Base-by-base conservation (phyloP, 2,113 vertebrate species). In the Dascyllus trimaculatus region DNA sequence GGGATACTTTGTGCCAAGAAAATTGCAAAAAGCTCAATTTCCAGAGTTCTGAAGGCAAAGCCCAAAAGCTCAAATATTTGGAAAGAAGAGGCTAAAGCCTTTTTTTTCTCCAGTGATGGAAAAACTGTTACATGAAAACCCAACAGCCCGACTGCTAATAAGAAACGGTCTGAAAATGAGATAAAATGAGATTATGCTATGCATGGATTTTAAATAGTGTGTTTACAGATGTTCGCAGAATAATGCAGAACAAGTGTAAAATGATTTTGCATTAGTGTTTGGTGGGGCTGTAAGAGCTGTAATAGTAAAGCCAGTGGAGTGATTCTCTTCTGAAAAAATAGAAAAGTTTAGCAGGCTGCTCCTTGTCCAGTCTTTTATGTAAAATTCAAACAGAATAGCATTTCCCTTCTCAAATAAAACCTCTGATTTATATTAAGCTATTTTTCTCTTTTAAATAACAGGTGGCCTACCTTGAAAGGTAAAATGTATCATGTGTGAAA, bases 331-430 rank as follows among this genome's bases (percentile, higher is more conserved):
- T 19, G 59, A 71, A 58, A n/a, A 40, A 38, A 56, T 19, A 26
- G 22, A 46, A 49, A 24, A n/a, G n/a, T 58, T 22, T 22, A 48
- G 14, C 11, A 17, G 22, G 17, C 21, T 18, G 22, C 17, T 57
- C 19, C 17, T 10, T 7, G 9, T 72, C 29, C 68, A 46, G 22
- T 19, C 59, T 49, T 79, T 40, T 43, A 35, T 49, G 29, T 32
- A 51, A 61, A 49, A 11, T 5, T 29, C 26, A 2, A 29, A 35
- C 32, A 35, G 32, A 35, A 35, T 1, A 19, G 11, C n/a, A 15
- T 5, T 29, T 64, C 24, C 21, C 46, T 10, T 61, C 22, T 25
- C 35, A 52, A 82, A 56, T 66, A 4, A 71, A 78, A 48, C 60
- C 58, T 63, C 11, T 15, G 10, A 56, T 56, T 73, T 40, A 29